Evolutionary conservation across 2,797 vertebrate genomes (phyloP), one percentile per base, ranked within the genome.

Genomic region (Sardinella longiceps): DNA sequence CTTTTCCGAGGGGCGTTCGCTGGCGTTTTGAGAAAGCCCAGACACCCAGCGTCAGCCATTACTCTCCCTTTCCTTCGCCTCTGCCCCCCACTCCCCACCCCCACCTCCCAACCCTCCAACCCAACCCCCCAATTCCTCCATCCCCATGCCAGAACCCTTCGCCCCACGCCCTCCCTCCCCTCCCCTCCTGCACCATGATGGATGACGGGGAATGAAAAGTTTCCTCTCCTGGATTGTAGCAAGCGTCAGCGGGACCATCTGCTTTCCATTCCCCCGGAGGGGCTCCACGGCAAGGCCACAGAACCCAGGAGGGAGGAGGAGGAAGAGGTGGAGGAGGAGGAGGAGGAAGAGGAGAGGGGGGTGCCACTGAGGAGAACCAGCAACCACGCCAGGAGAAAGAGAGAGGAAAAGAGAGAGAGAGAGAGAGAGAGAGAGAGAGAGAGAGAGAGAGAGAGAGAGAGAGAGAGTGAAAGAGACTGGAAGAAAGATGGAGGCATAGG

Each of bases 181-280:
- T 37, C 48, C 46, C 77, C 77, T 25, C 77, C 77, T 30, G 51
- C 51, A 37, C 87, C 85, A 95, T 95, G 94, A 95, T 94, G 94
- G 94, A 95, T 95, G 94, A 94, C 74, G 90, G 88, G 84, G 93
- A 94, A 95, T 93, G 89, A 94, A 93, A 94, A 94, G 92, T 95
- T 95, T 94, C 94, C 93, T 95, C 93, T 94, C 91, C 89, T 91
- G 91, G 92, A 93, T 93, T 89, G 91, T 90, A 91, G 90, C 89
- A 89, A 92, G 92, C 85, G 85, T 94, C 93, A 94, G 85, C 91
- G 85, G 87, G 50, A 91, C 91, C 94, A 94, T 94, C 94, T 95
- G 94, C 93, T 95, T 95, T 94, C 93, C 92, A 94, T 94, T 93
- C 93, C 92, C 84, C 85, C 87, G 88, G 88, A 89, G 85, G 30